These are phyloP conservation scores for Pristionchus pacificus DNA, from an alignment of 1,140 invertebrate species.

Conservation along the genomic window DNA sequence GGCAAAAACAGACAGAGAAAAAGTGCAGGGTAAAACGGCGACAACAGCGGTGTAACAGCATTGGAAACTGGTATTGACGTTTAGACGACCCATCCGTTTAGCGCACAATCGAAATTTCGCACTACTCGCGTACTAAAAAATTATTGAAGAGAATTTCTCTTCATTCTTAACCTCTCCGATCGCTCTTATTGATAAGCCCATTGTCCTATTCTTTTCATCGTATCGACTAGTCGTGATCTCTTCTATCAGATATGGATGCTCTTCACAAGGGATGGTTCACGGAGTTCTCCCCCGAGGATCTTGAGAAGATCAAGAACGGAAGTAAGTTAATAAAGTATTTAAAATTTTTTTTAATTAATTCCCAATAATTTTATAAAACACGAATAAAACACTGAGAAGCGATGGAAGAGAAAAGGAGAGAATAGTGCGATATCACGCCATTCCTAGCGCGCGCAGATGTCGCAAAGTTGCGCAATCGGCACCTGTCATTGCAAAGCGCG, in stretches of 20 bases:
- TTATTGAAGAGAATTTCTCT: not conserved
- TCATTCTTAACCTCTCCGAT: too few relatives aligned
- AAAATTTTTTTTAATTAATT: too few relatives aligned
- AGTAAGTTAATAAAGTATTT: conserved; percentile 5
- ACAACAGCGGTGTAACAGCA: not conserved
- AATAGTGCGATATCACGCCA: too few relatives aligned
- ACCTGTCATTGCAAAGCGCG: conserved; percentile 3
- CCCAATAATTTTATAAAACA: too few relatives aligned
- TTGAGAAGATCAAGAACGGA: conserved; percentile 39
- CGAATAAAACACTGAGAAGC: too few relatives aligned
- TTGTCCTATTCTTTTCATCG: too few relatives aligned
- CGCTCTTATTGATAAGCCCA: too few relatives aligned
- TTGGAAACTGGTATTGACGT: not conserved
- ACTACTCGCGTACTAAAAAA: not conserved
- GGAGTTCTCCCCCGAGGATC: conserved; percentile 63
- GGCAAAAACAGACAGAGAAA: not conserved
- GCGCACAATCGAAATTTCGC: not conserved
- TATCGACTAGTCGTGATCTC: too few relatives aligned
- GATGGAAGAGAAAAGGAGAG: too few relatives aligned
- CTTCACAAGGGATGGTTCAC: conserved; percentile 82
- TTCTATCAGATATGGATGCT: conserved; percentile 65
- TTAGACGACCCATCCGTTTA: not conserved
- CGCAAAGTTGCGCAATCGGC: too few relatives aligned
- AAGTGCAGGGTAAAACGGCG: not conserved
- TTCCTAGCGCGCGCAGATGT: too few relatives aligned